These are phyloP conservation scores for Agonum fuliginosum DNA, from an alignment of 2,888 invertebrate genomes.

Conservation along the genomic window DNA sequence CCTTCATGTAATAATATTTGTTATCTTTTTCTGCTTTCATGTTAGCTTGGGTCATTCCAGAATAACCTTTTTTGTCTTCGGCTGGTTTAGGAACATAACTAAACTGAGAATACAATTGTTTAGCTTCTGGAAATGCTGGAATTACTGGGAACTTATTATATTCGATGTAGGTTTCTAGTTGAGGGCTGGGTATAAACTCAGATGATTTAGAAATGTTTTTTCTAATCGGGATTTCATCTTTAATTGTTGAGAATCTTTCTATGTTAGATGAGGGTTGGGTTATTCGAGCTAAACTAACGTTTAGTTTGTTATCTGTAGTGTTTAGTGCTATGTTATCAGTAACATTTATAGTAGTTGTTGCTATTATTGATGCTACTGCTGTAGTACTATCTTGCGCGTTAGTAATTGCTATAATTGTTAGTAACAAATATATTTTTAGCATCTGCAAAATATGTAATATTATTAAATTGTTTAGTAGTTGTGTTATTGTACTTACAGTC, in stretches of 20 bases:
- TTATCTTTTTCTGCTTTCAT: not conserved
- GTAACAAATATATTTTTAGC: not conserved
- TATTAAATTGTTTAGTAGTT: not conserved
- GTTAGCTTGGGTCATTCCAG: not conserved
- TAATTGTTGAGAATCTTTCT: not conserved
- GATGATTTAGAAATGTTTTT: constrained; percentile 12
- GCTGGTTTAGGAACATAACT: constrained; percentile 1
- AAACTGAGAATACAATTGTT: constrained; percentile 63
- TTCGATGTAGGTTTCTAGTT: constrained; percentile 74
- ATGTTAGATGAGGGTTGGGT: constrained; percentile 46
- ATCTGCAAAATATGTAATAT: not conserved
- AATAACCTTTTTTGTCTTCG: constrained; percentile 16
- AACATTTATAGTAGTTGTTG: constrained; percentile 29
- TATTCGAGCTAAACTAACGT: constrained; percentile 31
- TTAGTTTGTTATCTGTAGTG: constrained; percentile 5
- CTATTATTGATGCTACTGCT: constrained; percentile 7
- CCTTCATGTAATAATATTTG: constrained; percentile 9
- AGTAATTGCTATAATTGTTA: not conserved
- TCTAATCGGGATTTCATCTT: not conserved
- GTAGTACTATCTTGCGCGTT: constrained; percentile 11
- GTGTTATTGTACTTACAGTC: constrained; percentile 8
- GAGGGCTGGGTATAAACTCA: constrained; percentile 75
- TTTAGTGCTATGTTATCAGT: constrained; percentile 1
- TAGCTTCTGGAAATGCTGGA: constrained; percentile 68
- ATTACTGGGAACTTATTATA: constrained; percentile 71